Conservation (phyloP, 2,797 vertebrate species). For the Coreius guichenoti region DNA sequence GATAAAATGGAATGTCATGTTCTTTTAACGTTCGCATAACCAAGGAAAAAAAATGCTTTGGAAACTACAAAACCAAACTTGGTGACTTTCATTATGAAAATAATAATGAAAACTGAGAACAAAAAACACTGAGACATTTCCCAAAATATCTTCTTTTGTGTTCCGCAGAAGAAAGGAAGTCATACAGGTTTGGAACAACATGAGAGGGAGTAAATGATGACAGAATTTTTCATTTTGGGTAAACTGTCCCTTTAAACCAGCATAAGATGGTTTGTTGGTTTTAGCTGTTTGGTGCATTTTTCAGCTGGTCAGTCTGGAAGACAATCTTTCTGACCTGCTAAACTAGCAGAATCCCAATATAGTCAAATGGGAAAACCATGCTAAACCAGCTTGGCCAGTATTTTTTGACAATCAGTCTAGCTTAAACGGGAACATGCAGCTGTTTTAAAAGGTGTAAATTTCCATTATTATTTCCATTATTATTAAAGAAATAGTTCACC, state of each 20-base stretch:
- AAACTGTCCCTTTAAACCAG: no score
- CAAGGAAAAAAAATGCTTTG: fast-evolving
- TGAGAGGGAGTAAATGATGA: no score
- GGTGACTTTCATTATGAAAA: no score
- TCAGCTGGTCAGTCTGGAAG: background rate
- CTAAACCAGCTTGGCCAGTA: background rate
- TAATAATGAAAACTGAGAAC: no score
- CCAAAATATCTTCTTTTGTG: no score
- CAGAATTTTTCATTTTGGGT: no score
- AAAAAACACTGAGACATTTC: no score
- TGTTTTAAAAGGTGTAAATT: background rate
- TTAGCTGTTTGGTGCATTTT: no score
- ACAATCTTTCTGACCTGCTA: background rate
- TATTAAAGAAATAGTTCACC: background rate
- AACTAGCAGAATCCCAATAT: background rate
- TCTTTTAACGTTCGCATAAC: background rate
- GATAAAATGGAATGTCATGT: background rate
- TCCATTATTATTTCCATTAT: background rate
- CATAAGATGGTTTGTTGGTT: background rate
- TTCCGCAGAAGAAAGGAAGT: no score
- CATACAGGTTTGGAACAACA: no score
- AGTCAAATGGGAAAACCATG: background rate
- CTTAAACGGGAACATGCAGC: background rate
- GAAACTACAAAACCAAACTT: no score
- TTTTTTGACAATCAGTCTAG: background rate